Evolutionary conservation across 2,797 vertebrate species (phyloP), one percentile per base, ranked within the genome.

Genomic region (Gymnoscopelus braueri): DNA sequence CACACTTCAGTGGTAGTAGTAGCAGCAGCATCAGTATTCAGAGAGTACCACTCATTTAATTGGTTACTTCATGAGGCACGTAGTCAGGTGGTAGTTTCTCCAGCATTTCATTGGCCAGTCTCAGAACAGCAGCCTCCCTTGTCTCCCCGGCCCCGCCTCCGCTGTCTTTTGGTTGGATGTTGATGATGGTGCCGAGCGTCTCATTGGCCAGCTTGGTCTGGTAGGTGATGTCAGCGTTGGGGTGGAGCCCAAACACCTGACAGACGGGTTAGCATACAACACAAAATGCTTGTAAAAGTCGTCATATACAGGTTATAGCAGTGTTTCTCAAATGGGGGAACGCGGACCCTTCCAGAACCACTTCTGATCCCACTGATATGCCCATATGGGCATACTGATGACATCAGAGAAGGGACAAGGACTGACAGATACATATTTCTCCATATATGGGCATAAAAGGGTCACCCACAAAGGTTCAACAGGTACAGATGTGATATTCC

Each of bases 181-280:
- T 95, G 75, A 94, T 84, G 67, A 96, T 94, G 75, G 92, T 95
- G 78, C 81, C 88, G 32, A 96, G 89, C 0, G 93, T 95, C 80
- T 95, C 92, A 65, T 94, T 95, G 78, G 95, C 93, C 88, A 95
- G 84, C 73, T 94, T 96, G 62, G 93, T 95, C 83, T 96, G 95
- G 80, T 95, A 96, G 60, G 93, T 95, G 87, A 96, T 95, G 83
- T 96, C 93, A 78, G 95, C 95, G 0, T 96, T 96, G 57, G 93
- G 76, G 72, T 96, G 95, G 67, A 96, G 94, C 59, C 95, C 95
- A 83, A 96, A 96, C 15, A 96, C 95, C 95, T 96, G 78, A 50
- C 26, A 4, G 15, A 64, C 39, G 9, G 39, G 39, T 44, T 1
- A 29, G 9, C 39, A 44, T 8, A 7, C 39, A 44, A 44, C 39